Conservation (phyloP, 2,888 invertebrate species). For the Drosophila leonis region DNA sequence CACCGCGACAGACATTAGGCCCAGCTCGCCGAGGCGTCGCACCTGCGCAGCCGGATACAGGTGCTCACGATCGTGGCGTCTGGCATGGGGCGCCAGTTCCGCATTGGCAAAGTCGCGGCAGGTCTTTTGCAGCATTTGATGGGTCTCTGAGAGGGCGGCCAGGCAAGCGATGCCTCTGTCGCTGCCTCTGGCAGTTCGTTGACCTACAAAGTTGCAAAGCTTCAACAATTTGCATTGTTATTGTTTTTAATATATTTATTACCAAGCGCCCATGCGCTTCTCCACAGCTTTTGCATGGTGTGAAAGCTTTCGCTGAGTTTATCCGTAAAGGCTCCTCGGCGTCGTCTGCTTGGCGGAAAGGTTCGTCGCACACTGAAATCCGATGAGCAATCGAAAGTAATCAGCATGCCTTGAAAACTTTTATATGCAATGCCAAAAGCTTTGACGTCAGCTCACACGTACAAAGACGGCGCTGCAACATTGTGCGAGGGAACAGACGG, state of each 20-base stretch:
- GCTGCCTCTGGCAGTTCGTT: slow-evolving; percentile 80
- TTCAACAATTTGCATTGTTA: not conserved
- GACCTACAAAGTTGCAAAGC: slow-evolving; percentile 43
- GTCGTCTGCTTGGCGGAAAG: slow-evolving; percentile 22
- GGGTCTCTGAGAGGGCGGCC: slow-evolving; percentile 92
- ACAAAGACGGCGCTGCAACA: slow-evolving; percentile 26
- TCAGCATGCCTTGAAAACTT: slow-evolving; percentile 27
- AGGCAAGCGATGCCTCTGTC: slow-evolving; percentile 89
- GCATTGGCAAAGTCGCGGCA: slow-evolving; percentile 96
- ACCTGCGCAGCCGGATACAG: slow-evolving; percentile 93
- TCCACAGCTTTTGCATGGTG: slow-evolving; percentile 56
- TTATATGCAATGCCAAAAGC: slow-evolving; percentile 47
- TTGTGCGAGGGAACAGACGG: not conserved
- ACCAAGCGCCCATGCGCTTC: slow-evolving; percentile 53
- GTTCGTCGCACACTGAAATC: slow-evolving; percentile 38
- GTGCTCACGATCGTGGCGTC: slow-evolving; percentile 92
- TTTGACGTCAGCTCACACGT: slow-evolving; percentile 3
- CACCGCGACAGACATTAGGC: slow-evolving; percentile 92
- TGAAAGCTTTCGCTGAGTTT: slow-evolving; percentile 9
- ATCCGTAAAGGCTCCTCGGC: slow-evolving; percentile 10
- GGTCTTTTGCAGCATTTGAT: slow-evolving; percentile 95
- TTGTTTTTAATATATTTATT: slow-evolving; percentile 17
- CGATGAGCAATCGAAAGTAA: slow-evolving; percentile 18
- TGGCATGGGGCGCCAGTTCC: slow-evolving; percentile 94
- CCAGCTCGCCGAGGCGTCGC: slow-evolving; percentile 95